These are phyloP conservation scores for Branchinecta sandiegonensis DNA, from an alignment of 2,888 invertebrate species.

Conservation along the genomic window DNA sequence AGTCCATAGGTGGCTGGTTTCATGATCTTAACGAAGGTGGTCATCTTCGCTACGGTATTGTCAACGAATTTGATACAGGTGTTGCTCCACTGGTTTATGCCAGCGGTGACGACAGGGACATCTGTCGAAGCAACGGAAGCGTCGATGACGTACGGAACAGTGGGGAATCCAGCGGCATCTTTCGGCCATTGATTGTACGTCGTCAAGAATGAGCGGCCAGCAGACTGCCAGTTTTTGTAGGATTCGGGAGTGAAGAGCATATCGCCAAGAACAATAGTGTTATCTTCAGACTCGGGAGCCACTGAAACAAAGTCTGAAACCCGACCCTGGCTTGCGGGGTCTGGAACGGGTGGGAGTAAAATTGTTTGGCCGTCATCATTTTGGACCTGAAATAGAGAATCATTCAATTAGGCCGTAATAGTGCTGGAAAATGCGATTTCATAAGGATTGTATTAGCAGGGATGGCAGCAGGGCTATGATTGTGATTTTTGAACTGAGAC, in stretches of 20 bases:
- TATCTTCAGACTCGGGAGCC: not conserved
- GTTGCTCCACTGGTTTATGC: slow-evolving; percentile 4
- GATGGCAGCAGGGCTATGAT: too few relatives aligned
- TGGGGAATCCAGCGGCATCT: not conserved
- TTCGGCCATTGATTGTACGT: not conserved
- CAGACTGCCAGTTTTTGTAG: not conserved
- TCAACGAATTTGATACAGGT: slow-evolving; percentile 21
- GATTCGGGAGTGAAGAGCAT: slow-evolving; percentile 9
- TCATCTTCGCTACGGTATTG: not conserved
- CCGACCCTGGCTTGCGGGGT: too few relatives aligned
- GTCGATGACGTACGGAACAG: not conserved
- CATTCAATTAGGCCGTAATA: too few relatives aligned
- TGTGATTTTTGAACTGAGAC: too few relatives aligned
- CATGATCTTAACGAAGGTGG: not conserved
- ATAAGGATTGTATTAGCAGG: too few relatives aligned
- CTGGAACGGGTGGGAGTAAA: too few relatives aligned
- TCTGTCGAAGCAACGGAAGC: not conserved
- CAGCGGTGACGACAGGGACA: not conserved
- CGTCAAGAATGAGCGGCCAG: not conserved
- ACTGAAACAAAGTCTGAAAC: too few relatives aligned
- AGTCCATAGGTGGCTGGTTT: not conserved
- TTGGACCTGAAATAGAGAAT: too few relatives aligned
- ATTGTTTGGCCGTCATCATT: too few relatives aligned
- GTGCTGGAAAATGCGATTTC: too few relatives aligned
- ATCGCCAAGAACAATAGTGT: not conserved